phyloP scores from a whole-genome alignment of 2,113 vertebrate species.

The Misgurnus anguillicaudatus region DNA sequence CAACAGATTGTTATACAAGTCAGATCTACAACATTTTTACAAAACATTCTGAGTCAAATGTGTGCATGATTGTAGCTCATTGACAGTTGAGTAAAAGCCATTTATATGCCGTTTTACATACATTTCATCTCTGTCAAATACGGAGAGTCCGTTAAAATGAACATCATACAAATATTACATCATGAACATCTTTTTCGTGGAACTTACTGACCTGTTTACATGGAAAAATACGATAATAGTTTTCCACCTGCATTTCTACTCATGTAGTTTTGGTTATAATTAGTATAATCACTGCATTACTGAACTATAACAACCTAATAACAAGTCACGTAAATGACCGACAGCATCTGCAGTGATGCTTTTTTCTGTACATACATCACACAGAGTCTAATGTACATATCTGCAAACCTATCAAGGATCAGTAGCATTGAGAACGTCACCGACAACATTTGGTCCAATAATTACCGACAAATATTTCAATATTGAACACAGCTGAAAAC shows the following conservation, averaged over 20 bases:
- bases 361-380: slow-evolving; percentile 17
- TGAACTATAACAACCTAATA: not conserved
- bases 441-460: slow-evolving; percentile 11
- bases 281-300: not conserved
- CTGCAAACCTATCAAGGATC: not conserved
- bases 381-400: slow-evolving; percentile 10
- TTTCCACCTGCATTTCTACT: not conserved
- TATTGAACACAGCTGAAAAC: not conserved
- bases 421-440: not conserved
- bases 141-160: slow-evolving; percentile 8
- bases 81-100: not conserved
- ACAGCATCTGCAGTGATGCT: not conserved
- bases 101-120: not conserved
- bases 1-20: not conserved
- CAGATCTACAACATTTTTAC: not conserved
- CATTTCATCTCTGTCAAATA: not conserved
- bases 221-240: not conserved
- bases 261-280: not conserved
- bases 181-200: not conserved
- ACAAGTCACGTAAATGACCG: not conserved
- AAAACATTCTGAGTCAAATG: not conserved
- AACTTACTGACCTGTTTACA: not conserved
- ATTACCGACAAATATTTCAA: slow-evolving; percentile 13
- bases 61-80: not conserved
- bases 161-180: not conserved